Evolutionary conservation across 2,113 vertebrate species (phyloP).

Genomic region (Marmota flaviventris): DNA sequence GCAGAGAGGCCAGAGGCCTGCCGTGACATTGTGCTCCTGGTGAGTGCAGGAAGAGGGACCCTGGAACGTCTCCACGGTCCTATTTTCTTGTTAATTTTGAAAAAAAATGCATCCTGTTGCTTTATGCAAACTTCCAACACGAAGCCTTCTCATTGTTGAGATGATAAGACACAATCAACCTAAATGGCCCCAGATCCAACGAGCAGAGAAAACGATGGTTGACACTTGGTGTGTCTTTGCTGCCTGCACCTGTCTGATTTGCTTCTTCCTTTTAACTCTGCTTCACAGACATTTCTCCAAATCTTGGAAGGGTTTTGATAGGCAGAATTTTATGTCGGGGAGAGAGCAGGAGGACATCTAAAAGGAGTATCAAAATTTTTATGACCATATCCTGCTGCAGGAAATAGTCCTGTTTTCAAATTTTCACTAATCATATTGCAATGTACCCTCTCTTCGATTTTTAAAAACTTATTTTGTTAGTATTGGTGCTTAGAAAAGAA

Average conservation of each 20-base stretch:
- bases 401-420: background rate
- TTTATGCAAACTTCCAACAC: background rate
- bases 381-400: background rate
- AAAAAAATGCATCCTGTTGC: background rate
- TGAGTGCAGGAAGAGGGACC: fast-evolving
- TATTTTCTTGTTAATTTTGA: background rate
- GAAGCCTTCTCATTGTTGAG: background rate
- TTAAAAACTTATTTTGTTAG: background rate
- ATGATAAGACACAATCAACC: background rate
- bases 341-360: background rate
- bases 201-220: background rate
- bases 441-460: background rate
- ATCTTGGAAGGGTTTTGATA: background rate
- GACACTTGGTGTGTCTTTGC: fast-evolving
- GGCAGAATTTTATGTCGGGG: background rate
- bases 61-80: fast-evolving
- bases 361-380: background rate
- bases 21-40: fast-evolving
- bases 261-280: background rate
- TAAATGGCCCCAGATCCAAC: background rate
- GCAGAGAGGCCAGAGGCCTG: no score
- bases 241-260: fast-evolving
- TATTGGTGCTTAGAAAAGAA: background rate
- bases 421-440: background rate
- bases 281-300: background rate